Base-by-base conservation (phyloP, 2,888 invertebrate species). In the Coelopa pilipes region DNA sequence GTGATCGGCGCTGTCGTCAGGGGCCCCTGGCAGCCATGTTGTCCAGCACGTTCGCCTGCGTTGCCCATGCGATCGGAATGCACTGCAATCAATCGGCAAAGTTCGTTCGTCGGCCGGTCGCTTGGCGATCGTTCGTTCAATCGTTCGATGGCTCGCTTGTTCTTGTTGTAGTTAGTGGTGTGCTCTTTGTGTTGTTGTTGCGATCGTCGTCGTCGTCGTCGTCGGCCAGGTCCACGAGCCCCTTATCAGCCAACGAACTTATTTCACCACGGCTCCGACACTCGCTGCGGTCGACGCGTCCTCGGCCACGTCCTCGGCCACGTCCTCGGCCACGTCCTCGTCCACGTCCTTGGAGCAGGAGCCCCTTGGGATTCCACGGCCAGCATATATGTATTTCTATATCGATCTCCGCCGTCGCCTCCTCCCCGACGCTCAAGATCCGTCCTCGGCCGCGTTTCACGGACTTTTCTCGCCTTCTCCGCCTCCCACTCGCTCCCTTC, bases 1-100 rank as follows among this genome's bases (percentile, higher is more conserved):
- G 21, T 34, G 24, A n/a, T n/a, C 21, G 11, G n/a, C 24, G 24
- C 19, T 46, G 47, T 34, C 15, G 34, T 19, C 34, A 34, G 34
- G 34, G 34, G 34, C 34, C 34, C 2, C 7, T 34, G 34, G 70
- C 19, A 45, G 70, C 17, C 71, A 71, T 63, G 71, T 53, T 63
- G 53, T 50, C 49, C 49, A 63, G 71, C 71, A 71, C 71, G 71
- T 71, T 71, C 62, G 50, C 62, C 17, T 24, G 57, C 53, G 17
- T 49, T 70, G 70, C 63, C 34, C 21, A 46, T 19, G 34, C 34
- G 34, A 34, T 34, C 34, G 34, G 34, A 34, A 34, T 34, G 34
- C 34, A 34, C 2, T 34, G 34, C 34, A 34, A 34, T 34, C 34
- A 7, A 34, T 34, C 34, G 49, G 13, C 49, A 19, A 66, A 66